Conservation (phyloP, 92 coral and sea anemone species). For the Paragorgia papillata region DNA sequence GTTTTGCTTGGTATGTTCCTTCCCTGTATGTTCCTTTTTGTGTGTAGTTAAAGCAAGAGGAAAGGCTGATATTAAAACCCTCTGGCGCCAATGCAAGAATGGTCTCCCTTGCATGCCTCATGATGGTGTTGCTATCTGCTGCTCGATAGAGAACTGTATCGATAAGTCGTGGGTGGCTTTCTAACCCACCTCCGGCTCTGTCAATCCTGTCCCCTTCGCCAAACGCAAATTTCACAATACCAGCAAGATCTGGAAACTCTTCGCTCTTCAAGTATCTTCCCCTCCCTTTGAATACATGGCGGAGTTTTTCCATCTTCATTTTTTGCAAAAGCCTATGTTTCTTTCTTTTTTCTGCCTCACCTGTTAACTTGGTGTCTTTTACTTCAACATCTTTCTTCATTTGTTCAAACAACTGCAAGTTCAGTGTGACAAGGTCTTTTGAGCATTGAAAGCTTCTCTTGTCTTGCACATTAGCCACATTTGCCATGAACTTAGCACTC, state of each 20-base stretch:
- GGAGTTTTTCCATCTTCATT: constrained; percentile 50
- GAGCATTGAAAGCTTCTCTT: neutral
- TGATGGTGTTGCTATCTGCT: no score
- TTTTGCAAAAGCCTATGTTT: constrained; percentile 46
- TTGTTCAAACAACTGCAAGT: constrained; percentile 31
- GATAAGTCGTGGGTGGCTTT: constrained; percentile 55
- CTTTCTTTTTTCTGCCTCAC: constrained; percentile 21
- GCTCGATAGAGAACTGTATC: constrained; percentile 29
- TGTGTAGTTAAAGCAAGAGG: constrained; percentile 68
- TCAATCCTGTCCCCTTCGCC: constrained; percentile 41
- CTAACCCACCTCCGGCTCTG: constrained; percentile 53
- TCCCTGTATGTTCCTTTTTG: constrained; percentile 60
- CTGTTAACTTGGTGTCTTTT: no score
- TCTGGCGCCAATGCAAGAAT: no score
- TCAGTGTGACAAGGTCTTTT: constrained; percentile 1
- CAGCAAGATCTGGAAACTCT: constrained; percentile 53
- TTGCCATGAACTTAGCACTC: constrained; percentile 37
- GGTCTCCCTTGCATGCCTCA: no score
- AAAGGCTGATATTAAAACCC: no score
- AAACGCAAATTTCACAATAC: constrained; percentile 41
- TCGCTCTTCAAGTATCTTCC: constrained; percentile 54
- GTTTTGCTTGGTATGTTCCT: constrained; percentile 62
- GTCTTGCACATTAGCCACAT: no score
- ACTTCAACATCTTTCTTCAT: constrained; percentile 7
- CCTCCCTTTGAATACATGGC: no score